Base-by-base conservation (phyloP, 2,797 vertebrate genomes). In the Catostomus latipinnis region DNA sequence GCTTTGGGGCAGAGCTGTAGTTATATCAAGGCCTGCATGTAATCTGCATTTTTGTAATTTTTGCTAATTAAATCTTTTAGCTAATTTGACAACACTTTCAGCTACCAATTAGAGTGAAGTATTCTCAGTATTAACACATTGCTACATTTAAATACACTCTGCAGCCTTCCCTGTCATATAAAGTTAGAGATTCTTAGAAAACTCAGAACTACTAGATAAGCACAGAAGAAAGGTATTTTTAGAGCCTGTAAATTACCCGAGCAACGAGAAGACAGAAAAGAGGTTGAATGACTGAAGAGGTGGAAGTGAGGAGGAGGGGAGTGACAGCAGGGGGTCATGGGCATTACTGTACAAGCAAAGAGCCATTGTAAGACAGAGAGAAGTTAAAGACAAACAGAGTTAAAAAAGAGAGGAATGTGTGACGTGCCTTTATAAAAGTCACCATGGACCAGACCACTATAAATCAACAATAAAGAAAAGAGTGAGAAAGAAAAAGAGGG, bases 381-480 rank as follows among this genome's bases (percentile, higher is more conserved):
- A 34, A 48, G 62, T 11, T 58, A 22, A 58, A 75, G 67, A 46
- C 14, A 81, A 81, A 48, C 62, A 72, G 60, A 62, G 69, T 71
- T 52, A n/a, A 65, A 68, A 62, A 73, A 72, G 18, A 66, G 46
- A 65, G 61, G 67, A 76, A 78, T 78, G 65, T 78, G 71, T 49
- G 77, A 82, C 60, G 1, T 69, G 22, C 14, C 12, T 0, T 61
- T 63, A 53, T 66, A 71, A 53, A 78, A 61, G 52, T 74, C 61
- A 68, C 34, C 2, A 69, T 1, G 68, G 54, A 79, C 22, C 81
- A 71, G 52, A 66, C 34, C 18, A 58, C 11, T 76, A 34, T 71
- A 82, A 60, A 80, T 76, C 34, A 78, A 78, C 74, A 58, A 56
- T 46, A 54, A 50, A 65, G 73, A 54, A 63, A 74, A 34, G 43